Percentiles rank a stretch among this genome's conserved stretches.
Evolutionary conservation across 92 coral and sea anemone species (phyloP).

Genomic region (Parazoanthus swiftii): DNA sequence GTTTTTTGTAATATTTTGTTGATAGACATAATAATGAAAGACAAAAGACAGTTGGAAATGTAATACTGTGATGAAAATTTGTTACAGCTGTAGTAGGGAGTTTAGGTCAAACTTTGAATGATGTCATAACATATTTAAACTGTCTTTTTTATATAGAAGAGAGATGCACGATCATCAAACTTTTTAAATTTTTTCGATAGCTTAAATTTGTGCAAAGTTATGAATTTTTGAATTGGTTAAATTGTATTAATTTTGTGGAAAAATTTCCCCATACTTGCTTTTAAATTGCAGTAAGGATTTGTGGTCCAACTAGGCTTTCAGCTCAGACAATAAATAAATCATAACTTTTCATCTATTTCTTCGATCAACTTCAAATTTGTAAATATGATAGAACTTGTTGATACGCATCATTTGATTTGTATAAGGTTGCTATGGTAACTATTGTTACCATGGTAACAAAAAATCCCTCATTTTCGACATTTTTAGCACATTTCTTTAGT

Average conservation of each 20-base stretch:
- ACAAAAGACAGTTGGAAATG: neutral
- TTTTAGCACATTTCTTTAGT: no score
- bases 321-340: conserved; percentile 28
- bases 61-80: neutral
- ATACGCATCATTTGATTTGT: neutral
- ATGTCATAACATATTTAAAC: neutral
- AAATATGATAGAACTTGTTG: conserved; percentile 10
- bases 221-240: conserved; percentile 23
- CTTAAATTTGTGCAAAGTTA: conserved; percentile 23
- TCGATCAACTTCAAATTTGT: conserved; percentile 11
- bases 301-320: conserved; percentile 28
- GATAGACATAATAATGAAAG: neutral
- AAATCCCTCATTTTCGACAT: no score
- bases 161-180: conserved; percentile 24
- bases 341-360: conserved; percentile 14
- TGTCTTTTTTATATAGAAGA: conserved; percentile 5
- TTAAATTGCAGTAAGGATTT: conserved; percentile 15
- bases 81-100: neutral
- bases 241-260: conserved; percentile 29
- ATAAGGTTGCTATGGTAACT: no score
- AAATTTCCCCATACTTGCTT: conserved; percentile 32
- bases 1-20: no score
- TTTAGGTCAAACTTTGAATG: conserved; percentile 20
- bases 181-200: conserved; percentile 31
- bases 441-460: conserved; percentile 10